phyloP scores from a whole-genome alignment of 2,888 invertebrate genomes.

The Dioctria linearis region DNA sequence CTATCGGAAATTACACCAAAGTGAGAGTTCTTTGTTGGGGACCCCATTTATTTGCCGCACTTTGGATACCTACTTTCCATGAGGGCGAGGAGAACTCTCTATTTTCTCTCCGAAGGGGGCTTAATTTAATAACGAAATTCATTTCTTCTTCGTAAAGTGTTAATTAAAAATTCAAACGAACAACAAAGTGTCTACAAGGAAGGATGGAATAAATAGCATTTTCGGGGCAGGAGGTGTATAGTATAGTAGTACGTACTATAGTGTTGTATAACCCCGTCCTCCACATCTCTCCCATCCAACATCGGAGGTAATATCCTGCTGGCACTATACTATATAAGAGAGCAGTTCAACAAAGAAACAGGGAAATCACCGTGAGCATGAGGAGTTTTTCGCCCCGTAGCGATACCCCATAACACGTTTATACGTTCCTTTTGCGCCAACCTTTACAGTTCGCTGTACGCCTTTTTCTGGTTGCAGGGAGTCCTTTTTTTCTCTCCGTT shows the following conservation, averaged over 20 bases:
- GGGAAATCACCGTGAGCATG: not conserved
- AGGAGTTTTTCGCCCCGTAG: not conserved
- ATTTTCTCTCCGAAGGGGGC: not conserved
- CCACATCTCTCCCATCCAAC: too few relatives aligned
- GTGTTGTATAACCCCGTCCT: too few relatives aligned
- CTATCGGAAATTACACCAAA: constrained; percentile 32
- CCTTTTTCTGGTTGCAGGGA: not conserved
- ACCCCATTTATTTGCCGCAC: constrained; percentile 19
- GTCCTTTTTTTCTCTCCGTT: not conserved
- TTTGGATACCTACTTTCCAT: not conserved
- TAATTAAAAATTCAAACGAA: constrained; percentile 40
- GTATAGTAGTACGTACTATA: too few relatives aligned
- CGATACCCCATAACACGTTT: not conserved
- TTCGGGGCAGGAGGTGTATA: constrained; percentile 8
- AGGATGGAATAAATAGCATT: constrained; percentile 13
- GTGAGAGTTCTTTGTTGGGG: constrained; percentile 21
- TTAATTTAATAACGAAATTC: constrained; percentile 34
- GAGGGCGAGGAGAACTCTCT: not conserved
- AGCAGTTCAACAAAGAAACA: constrained; percentile 1
- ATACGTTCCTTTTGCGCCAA: not conserved
- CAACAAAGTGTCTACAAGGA: constrained; percentile 30
- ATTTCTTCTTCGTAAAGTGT: constrained; percentile 32
- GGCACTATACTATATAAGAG: not conserved
- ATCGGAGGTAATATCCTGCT: constrained; percentile 26
- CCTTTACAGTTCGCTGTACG: constrained; percentile 5